Base-by-base conservation (phyloP, 2,797 vertebrate species). In the Sylvilagus floridanus region DNA sequence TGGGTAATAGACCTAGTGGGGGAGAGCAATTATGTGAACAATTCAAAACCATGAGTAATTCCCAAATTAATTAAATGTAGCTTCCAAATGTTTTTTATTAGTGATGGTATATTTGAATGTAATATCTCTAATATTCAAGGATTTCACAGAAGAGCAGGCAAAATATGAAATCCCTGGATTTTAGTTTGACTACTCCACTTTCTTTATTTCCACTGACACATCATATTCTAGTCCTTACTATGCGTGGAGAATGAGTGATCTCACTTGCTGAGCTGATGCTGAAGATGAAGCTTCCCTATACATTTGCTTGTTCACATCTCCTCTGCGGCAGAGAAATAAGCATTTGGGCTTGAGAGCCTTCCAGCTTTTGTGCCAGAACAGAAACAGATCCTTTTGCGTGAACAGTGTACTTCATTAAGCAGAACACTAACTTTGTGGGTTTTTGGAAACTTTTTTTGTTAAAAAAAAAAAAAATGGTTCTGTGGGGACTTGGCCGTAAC, bases 361-460 rank as follows among this genome's bases (percentile, higher is more conserved):
- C 69, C 60, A 65, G 50, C 6, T 87, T 86, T 77, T 78, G 65
- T 89, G 47, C n/a, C 66, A 62, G 26, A 75, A 71, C n/a, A 81
- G 69, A 35, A 57, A 84, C 79, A 95, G 63, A 78, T 66, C 42
- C 35, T 94, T 89, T 84, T 76, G 62, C 65, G n/a, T 85, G 87
- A 91, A 92, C 50, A 84, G 62, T 94, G 30, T 84, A 68, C 35
- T 75, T 91, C 65, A 75, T 87, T 85, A 94, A 91, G 21, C 77
- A 91, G 71, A 65, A 1, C 24, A 76, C 21, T 94, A 89, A 81
- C 24, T 87, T 94, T 81, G 68, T 71, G 84, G n/a, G 54, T 87
- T 57, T 14, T 28, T 28, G 52, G 7, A 54, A 60, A 50, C 77
- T 60, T 52, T 35, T 71, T 47, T 47, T 47, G 42, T 47, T 47